Evolutionary conservation across 2,888 invertebrate genomes (phyloP).

Genomic region (Exephanes ischioxanthus): DNA sequence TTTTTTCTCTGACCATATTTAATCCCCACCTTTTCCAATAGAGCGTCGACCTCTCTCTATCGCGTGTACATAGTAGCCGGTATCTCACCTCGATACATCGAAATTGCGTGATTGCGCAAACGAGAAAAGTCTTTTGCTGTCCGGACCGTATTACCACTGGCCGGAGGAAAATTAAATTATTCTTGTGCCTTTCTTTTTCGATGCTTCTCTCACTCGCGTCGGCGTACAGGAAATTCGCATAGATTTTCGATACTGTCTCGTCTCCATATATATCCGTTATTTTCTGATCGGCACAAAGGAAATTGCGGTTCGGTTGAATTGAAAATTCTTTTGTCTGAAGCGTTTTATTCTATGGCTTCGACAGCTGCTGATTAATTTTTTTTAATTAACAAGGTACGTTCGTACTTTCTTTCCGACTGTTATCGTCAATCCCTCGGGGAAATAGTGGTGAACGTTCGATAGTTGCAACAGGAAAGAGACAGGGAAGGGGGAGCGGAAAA

Average conservation of each 20-base stretch:
- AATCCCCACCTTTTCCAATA: not conserved
- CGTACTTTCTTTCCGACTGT: too few species aligned
- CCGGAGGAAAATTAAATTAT: slow-evolving; percentile 39
- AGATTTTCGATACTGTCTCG: slow-evolving; percentile 19
- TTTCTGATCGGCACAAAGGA: not conserved
- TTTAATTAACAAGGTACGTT: not conserved
- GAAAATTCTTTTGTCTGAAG: slow-evolving; percentile 9
- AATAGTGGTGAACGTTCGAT: not conserved
- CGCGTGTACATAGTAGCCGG: not conserved
- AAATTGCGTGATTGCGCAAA: slow-evolving; percentile 18
- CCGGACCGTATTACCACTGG: not conserved
- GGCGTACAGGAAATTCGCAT: slow-evolving; percentile 6
- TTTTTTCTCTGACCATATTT: not conserved
- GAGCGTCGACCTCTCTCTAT: not conserved
- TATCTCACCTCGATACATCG: slow-evolving; percentile 14
- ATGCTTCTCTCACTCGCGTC: not conserved
- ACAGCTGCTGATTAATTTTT: not conserved
- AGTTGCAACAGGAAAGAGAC: not conserved
- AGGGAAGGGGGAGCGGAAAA: too few species aligned
- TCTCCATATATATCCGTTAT: not conserved
- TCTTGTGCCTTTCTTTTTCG: not conserved
- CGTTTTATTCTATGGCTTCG: slow-evolving; percentile 16
- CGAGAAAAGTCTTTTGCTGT: slow-evolving; percentile 16
- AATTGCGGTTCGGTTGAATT: not conserved
- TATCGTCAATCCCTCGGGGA: not conserved